These are phyloP conservation scores for Mycalesis mineus DNA, from an alignment of 2,888 invertebrate genomes.

Conservation along the genomic window DNA sequence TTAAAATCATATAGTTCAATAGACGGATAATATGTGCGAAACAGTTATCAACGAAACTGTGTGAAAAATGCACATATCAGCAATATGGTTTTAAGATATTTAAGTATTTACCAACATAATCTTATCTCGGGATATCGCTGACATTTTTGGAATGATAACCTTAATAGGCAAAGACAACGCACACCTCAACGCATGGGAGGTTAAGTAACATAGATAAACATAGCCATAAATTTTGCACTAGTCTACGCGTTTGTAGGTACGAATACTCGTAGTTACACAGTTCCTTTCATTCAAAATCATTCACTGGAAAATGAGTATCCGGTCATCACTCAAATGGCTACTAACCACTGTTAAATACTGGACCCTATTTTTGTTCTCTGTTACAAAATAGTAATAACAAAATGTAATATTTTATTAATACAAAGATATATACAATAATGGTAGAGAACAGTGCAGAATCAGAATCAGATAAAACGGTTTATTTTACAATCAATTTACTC, in stretches of 20 bases:
- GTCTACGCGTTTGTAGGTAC: not conserved
- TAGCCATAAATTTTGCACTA: not conserved
- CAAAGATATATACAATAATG: too few species aligned
- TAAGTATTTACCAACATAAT: constrained; percentile 19
- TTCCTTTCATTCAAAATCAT: constrained; percentile 1
- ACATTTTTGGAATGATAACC: constrained; percentile 26
- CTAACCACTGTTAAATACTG: too few species aligned
- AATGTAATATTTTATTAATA: too few species aligned
- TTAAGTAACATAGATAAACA: not conserved
- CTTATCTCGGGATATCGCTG: constrained; percentile 26
- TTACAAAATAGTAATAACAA: too few species aligned
- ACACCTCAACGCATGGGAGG: not conserved
- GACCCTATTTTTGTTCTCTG: too few species aligned
- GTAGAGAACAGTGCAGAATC: too few species aligned
- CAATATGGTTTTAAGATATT: constrained; percentile 17
- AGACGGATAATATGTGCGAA: not conserved
- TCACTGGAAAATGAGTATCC: constrained; percentile 4
- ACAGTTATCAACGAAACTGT: constrained; percentile 1
- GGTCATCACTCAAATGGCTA: not conserved
- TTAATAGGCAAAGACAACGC: constrained; percentile 18
- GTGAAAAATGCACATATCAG: constrained; percentile 10
- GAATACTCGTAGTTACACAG: not conserved
- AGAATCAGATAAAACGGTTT: too few species aligned
- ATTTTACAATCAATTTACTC: too few species aligned
- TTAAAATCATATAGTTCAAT: not conserved